These are phyloP conservation scores for Rhinogobius similis DNA, from an alignment of 2,113 vertebrate genomes.

Conservation along the genomic window DNA sequence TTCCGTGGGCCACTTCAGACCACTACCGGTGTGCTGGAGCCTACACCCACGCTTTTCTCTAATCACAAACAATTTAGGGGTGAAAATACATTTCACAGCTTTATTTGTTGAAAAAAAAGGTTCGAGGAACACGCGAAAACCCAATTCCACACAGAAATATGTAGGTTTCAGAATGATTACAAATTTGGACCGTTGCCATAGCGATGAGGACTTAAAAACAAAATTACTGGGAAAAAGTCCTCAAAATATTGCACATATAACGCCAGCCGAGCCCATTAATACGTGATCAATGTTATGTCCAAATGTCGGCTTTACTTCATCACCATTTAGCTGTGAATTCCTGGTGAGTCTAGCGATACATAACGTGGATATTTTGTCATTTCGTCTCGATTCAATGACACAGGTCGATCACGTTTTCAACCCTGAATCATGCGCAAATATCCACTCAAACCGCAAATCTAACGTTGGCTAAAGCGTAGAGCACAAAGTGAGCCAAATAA, in stretches of 20 bases:
- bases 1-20: slow-evolving; percentile 23
- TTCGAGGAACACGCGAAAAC: not conserved
- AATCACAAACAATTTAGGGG: not conserved
- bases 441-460: not conserved
- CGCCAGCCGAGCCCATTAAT: too few species aligned
- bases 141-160: too few species aligned
- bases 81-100: slow-evolving; percentile 1
- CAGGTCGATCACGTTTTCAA: not conserved
- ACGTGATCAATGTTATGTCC: too few species aligned
- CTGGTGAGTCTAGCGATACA: not conserved
- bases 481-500: not conserved
- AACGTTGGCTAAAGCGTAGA: not conserved
- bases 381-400: not conserved
- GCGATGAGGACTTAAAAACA: too few species aligned
- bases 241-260: too few species aligned
- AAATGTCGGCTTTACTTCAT: not conserved
- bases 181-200: too few species aligned
- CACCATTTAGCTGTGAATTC: not conserved
- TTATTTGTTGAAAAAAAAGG: not conserved
- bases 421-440: not conserved
- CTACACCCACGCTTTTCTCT: slow-evolving; percentile 39
- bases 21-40: slow-evolving; percentile 25
- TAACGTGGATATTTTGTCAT: not conserved
- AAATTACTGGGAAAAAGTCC: too few species aligned
- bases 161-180: too few species aligned